phyloP scores from a whole-genome alignment of 2,113 vertebrate genomes.

The Edolisoma coerulescens region DNA sequence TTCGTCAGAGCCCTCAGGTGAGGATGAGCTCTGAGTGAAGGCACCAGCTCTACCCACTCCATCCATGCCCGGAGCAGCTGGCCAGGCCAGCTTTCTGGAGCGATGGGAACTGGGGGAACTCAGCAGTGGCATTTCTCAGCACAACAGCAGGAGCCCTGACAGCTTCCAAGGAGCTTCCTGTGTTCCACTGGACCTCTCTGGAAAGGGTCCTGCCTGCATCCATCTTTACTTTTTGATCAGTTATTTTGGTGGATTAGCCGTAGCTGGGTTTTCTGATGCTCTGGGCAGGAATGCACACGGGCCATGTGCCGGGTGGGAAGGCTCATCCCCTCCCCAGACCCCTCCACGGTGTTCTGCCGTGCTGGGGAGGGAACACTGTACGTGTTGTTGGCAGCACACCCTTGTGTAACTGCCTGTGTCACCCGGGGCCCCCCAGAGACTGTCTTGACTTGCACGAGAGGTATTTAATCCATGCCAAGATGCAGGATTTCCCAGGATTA shows the following conservation, averaged over 20 bases:
- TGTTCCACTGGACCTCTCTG: accelerated
- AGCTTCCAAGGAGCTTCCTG: neutral
- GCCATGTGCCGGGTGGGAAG: accelerated
- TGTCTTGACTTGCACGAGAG: neutral
- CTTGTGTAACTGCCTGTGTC: neutral
- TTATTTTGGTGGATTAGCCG: neutral
- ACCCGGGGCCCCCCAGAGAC: neutral
- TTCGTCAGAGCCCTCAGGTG: neutral
- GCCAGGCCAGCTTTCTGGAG: neutral
- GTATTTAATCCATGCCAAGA: neutral
- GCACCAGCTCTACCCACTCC: neutral
- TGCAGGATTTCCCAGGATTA: neutral
- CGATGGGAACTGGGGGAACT: accelerated
- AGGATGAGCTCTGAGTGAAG: neutral
- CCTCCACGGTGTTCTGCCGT: accelerated
- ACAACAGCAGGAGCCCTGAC: neutral
- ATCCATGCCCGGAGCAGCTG: neutral
- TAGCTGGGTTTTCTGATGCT: neutral
- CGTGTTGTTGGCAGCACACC: neutral
- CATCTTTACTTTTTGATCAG: accelerated
- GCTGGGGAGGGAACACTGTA: accelerated
- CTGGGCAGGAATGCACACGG: accelerated
- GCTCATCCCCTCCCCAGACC: neutral
- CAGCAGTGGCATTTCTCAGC: neutral
- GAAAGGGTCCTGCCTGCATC: neutral